phyloP scores from a whole-genome alignment of 1,140 invertebrate genomes.

The Argopecten irradians region DNA sequence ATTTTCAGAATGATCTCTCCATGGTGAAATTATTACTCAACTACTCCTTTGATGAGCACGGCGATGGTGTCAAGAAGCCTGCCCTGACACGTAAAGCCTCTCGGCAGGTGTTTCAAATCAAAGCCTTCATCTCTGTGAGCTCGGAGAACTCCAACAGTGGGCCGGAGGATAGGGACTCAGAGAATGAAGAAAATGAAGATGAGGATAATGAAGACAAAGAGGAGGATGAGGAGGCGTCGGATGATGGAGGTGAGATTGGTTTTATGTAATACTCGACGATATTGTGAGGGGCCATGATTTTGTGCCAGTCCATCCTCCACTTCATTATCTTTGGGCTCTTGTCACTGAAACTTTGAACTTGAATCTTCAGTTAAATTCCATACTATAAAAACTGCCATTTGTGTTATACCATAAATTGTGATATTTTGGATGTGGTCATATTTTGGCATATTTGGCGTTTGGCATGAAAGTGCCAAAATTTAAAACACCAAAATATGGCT shows the following conservation, averaged over 20 bases:
- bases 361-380: too few species aligned
- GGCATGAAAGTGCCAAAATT: too few species aligned
- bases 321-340: too few species aligned
- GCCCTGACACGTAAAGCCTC: conserved; percentile 66
- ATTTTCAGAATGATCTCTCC: conserved; percentile 76
- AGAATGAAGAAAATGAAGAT: conserved; percentile 44
- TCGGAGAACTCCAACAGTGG: conserved; percentile 55
- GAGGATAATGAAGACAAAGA: conserved; percentile 46
- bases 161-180: conserved; percentile 53
- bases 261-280: conserved; percentile 39
- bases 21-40: conserved; percentile 78
- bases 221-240: conserved; percentile 51
- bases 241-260: conserved; percentile 39
- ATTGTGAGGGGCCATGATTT: not conserved
- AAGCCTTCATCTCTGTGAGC: conserved; percentile 36
- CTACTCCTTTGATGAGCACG: conserved; percentile 63
- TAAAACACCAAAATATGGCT: too few species aligned
- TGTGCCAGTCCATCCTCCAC: too few species aligned
- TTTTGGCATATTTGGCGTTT: too few species aligned
- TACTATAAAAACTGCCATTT: too few species aligned
- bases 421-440: too few species aligned
- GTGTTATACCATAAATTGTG: too few species aligned
- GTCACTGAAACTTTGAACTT: too few species aligned
- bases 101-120: conserved; percentile 60
- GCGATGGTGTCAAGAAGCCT: conserved; percentile 35